These are phyloP conservation scores for Agapetus fuscipes DNA, from an alignment of 2,888 invertebrate species.

Conservation along the genomic window DNA sequence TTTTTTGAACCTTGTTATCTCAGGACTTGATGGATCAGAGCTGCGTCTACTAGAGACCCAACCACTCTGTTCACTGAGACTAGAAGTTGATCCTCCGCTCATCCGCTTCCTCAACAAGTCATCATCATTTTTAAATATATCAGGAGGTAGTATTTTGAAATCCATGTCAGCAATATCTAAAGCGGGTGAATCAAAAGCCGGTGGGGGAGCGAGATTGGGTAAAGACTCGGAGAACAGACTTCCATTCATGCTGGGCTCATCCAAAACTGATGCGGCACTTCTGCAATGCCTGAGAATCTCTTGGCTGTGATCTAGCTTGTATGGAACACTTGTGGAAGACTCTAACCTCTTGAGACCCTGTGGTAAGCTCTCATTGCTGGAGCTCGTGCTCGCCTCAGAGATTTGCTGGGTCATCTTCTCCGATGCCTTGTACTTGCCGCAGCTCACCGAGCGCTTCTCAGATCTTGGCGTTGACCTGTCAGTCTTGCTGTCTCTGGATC, in stretches of 20 bases:
- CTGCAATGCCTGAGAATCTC: conserved; percentile 45
- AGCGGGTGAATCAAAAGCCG: conserved; percentile 49
- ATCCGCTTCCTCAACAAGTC: conserved; percentile 28
- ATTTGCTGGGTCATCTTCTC: conserved; percentile 45
- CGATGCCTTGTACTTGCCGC: conserved; percentile 37
- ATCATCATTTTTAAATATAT: conserved; percentile 40
- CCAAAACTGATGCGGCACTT: conserved; percentile 47
- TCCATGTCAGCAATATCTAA: conserved; percentile 42
- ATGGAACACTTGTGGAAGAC: conserved; percentile 56
- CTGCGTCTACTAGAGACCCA: conserved; percentile 76
- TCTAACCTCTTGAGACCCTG: conserved; percentile 42
- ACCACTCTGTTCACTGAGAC: conserved; percentile 74
- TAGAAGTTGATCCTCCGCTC: conserved; percentile 51
- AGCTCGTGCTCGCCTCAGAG: conserved; percentile 50
- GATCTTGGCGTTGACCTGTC: conserved; percentile 40
- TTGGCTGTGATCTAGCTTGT: conserved; percentile 46
- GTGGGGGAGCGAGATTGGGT: conserved; percentile 58
- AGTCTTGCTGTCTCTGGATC: conserved; percentile 42
- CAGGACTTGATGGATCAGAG: conserved; percentile 54
- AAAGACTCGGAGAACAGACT: conserved; percentile 58
- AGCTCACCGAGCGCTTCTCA: conserved; percentile 26
- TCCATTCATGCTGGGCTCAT: conserved; percentile 45
- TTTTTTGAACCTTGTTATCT: conserved; percentile 28
- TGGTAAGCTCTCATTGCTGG: conserved; percentile 48
- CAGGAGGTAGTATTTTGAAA: conserved; percentile 43